Conservation (phyloP, 2,888 invertebrate genomes). For the Trissolcus japonicus region DNA sequence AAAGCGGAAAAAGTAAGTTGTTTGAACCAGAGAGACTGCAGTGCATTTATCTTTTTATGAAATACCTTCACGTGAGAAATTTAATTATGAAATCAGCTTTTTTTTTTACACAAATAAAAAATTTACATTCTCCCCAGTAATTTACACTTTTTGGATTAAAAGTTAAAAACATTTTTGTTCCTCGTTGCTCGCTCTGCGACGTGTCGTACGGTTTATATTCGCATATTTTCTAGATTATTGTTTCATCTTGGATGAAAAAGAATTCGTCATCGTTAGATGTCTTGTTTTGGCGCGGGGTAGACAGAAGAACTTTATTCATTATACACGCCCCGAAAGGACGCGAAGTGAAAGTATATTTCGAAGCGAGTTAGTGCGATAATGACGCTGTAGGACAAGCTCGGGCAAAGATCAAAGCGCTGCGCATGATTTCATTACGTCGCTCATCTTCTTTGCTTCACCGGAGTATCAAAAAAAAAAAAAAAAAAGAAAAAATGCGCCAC, state of each 20-base stretch:
- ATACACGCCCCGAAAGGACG: constrained; percentile 25
- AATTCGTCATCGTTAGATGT: constrained; percentile 32
- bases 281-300: constrained; percentile 33
- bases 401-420: constrained; percentile 74
- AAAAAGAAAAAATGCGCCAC: constrained; percentile 62
- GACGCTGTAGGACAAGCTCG: constrained; percentile 50
- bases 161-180: too few species aligned
- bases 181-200: too few species aligned
- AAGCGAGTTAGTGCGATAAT: constrained; percentile 50
- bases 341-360: constrained; percentile 47
- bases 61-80: constrained; percentile 2
- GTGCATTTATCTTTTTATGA: neutral
- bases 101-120: too few species aligned
- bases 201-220: too few species aligned
- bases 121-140: too few species aligned
- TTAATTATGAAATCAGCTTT: too few species aligned
- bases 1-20: constrained; percentile 1
- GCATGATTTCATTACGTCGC: constrained; percentile 76
- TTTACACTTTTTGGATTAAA: too few species aligned
- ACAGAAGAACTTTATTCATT: constrained; percentile 40
- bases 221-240: neutral
- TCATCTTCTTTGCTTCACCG: constrained; percentile 73
- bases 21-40: too few species aligned
- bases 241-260: constrained; percentile 1
- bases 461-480: constrained; percentile 76